Percentiles rank a stretch among this genome's conserved stretches.
Conservation (phyloP, 2,113 vertebrate genomes). For the Axis porcinus region DNA sequence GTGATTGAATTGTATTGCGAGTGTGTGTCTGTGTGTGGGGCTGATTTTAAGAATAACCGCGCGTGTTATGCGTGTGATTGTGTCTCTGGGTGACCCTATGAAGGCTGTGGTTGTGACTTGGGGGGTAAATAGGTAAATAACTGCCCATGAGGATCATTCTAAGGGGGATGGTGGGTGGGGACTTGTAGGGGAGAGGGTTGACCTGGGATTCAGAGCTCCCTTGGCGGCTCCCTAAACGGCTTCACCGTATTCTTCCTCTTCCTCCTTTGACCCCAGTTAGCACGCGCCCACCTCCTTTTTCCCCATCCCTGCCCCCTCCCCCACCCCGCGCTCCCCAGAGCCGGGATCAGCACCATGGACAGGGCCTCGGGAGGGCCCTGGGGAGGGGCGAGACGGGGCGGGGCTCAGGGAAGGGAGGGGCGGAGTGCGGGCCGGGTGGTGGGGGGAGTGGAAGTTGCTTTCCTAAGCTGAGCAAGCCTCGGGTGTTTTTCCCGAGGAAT, state of each 20-base stretch:
- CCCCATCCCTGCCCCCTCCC: neutral
- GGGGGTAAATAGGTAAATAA: neutral
- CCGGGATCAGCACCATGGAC: slow-evolving; percentile 72
- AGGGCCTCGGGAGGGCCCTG: slow-evolving; percentile 46
- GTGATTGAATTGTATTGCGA: neutral
- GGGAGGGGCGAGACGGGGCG: slow-evolving; percentile 56
- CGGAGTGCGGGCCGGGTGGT: neutral
- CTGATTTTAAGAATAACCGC: neutral
- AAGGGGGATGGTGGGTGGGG: neutral
- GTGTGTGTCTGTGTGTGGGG: neutral
- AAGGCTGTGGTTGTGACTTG: neutral
- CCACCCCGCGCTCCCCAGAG: neutral
- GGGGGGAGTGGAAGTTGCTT: neutral
- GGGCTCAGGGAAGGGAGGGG: neutral
- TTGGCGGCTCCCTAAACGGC: neutral
- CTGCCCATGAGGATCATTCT: neutral
- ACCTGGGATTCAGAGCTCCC: neutral
- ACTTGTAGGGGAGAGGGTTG: neutral
- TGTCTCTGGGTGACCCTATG: neutral
- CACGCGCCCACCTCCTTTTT: neutral
- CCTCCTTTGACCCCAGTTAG: neutral
- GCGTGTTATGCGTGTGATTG: neutral
- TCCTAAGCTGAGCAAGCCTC: neutral
- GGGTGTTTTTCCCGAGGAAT: slow-evolving; percentile 61
- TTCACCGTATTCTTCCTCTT: neutral